phyloP scores from a whole-genome alignment of 2,113 vertebrate genomes.

The Suricata suricatta region DNA sequence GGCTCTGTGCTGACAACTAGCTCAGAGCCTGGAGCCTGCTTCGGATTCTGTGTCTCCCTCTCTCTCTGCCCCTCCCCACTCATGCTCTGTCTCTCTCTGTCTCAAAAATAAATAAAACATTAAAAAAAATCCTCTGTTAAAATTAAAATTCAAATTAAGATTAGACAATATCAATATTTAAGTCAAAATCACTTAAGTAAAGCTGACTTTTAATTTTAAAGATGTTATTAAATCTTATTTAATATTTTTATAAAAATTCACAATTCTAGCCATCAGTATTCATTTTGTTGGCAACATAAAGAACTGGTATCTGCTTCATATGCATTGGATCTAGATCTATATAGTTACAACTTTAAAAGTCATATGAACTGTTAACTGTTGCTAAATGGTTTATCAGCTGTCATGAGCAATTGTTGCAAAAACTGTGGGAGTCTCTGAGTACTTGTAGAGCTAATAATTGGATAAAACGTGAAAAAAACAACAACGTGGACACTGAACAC shows the following conservation, averaged over 20 bases:
- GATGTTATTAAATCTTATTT: neutral
- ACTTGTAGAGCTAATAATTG: neutral
- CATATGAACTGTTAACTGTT: neutral
- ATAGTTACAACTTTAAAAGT: neutral
- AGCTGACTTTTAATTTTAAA: neutral
- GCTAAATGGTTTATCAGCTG: neutral
- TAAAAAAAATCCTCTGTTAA: neutral
- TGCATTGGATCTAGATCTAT: neutral
- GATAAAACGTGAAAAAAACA: neutral
- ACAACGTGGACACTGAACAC: neutral
- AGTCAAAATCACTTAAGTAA: neutral
- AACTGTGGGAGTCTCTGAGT: neutral
- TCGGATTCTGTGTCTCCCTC: too few species aligned
- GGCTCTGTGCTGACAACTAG: too few species aligned
- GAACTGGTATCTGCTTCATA: neutral
- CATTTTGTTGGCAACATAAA: neutral
- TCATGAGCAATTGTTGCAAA: constrained; percentile 12
- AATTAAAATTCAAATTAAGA: neutral
- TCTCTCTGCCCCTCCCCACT: too few species aligned
- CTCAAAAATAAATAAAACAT: too few species aligned
- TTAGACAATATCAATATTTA: neutral
- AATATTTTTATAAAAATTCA: neutral
- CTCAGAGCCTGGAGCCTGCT: too few species aligned
- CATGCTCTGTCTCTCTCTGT: too few species aligned
- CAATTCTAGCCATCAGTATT: neutral